phyloP scores from a whole-genome alignment of 1,140 invertebrate genomes.

The Drosophila burlai region DNA sequence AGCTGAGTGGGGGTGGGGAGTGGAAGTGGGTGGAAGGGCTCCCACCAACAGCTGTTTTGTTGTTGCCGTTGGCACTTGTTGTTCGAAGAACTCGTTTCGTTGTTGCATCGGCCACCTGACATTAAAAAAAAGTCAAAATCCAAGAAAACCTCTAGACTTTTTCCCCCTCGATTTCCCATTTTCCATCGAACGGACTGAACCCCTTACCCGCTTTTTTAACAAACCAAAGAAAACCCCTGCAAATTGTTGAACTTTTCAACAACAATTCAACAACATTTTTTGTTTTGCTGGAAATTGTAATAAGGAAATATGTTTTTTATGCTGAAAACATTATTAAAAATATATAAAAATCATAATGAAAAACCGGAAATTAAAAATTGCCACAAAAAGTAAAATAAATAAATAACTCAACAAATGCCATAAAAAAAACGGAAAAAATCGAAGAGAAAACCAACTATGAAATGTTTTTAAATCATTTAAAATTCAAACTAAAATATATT shows the following conservation, averaged over 20 bases:
- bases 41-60: constrained; percentile 19
- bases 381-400: background rate
- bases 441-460: background rate
- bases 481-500: background rate
- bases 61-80: constrained; percentile 26
- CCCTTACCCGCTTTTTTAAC: background rate
- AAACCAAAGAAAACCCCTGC: background rate
- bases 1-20: background rate
- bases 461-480: too few relatives aligned
- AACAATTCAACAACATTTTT: too few relatives aligned
- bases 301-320: background rate
- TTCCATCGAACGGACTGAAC: too few relatives aligned
- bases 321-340: too few relatives aligned
- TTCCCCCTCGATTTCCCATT: too few relatives aligned
- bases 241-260: background rate
- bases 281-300: too few relatives aligned
- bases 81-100: constrained; percentile 14
- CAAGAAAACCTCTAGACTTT: background rate
- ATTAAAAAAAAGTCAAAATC: background rate
- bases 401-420: background rate
- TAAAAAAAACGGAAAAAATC: background rate
- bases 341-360: too few relatives aligned
- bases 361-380: background rate
- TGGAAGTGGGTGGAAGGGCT: background rate
- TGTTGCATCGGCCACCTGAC: background rate